Evolutionary conservation across 1,140 invertebrate species (phyloP), one percentile per base, ranked within the genome.

Genomic region (Gonatopus flavifemur): DNA sequence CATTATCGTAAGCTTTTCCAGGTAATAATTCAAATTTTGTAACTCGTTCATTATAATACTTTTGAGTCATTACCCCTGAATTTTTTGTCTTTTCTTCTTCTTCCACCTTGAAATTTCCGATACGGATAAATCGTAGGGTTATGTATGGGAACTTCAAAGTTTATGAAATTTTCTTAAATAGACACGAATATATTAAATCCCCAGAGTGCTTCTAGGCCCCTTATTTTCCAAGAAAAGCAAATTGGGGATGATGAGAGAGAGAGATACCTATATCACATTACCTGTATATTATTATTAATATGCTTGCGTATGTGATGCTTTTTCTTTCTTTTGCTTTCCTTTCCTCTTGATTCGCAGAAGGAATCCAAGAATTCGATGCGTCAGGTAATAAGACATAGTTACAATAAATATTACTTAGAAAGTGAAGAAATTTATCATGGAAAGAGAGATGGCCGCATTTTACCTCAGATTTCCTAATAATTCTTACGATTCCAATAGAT

Each of bases 371-470:
- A 25, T 37, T 43, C 25, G 9, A 20, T 51, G 24, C 15, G 45
- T 56, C 54, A 64, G 59, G 53, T 69, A 67, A 64, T 64, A 61
- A 50, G 57, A 67, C 45, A 60, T 59, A 67, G 53, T 32, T 37
- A 39, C 52, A 62, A 69, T 64, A 62, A 49, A 58, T 55, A 63
- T 32, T 46, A 63, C 59, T 64, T 49, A 57, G 57, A 56, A 53
- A 67, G 37, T 44, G 18, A 61, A 66, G 57, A 59, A 64, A 64
- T 68, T 37, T 62, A 51, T 66, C 65, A 48, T 38, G 24, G 61
- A 58, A 43, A 58, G 57, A n/a, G 12, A 66, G 58, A 69, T 73
- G 68, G 68, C 69, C 70, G 67, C 68, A 73, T 73, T 73, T 74
- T 57, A 73, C 65, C 63, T 70, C 67, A 58, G 61, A 64, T 68